Percentiles rank a stretch among this genome's conserved stretches.
Conservation (phyloP, 2,888 invertebrate genomes). For the Argyra leucocephala region DNA sequence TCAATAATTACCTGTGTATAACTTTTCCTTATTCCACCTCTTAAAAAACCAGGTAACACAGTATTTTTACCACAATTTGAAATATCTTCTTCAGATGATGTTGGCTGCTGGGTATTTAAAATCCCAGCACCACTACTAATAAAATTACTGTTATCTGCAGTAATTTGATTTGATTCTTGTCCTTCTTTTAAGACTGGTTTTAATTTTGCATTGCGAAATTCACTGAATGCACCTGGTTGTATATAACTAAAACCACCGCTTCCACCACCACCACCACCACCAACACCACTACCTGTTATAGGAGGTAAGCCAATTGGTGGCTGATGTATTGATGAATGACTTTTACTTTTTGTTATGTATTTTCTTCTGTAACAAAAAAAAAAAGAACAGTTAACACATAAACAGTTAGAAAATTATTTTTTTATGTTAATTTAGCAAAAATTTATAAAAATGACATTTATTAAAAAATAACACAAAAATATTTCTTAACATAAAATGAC, state of each 20-base stretch:
- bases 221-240: constrained; percentile 37
- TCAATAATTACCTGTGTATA: constrained; percentile 37
- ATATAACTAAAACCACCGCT: constrained; percentile 34
- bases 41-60: constrained; percentile 33
- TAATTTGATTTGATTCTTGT: constrained; percentile 2
- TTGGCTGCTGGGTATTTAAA: constrained; percentile 22
- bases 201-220: constrained; percentile 35
- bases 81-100: constrained; percentile 22
- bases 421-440: no score
- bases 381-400: no score
- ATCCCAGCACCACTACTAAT: constrained; percentile 13
- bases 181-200: constrained; percentile 11
- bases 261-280: no score
- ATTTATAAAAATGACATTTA: no score
- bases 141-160: not conserved
- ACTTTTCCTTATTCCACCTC: constrained; percentile 35
- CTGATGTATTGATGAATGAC: constrained; percentile 37
- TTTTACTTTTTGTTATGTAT: constrained; percentile 43
- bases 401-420: constrained; percentile 10
- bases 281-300: constrained; percentile 6
- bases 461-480: no score
- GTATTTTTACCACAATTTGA: constrained; percentile 24
- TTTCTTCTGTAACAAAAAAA: constrained; percentile 29
- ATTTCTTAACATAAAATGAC: no score
- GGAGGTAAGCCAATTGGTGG: constrained; percentile 2